Evolutionary conservation across 2,113 vertebrate genomes (phyloP), one percentile per base, ranked within the genome.

Genomic region (Thomomys bottae): DNA sequence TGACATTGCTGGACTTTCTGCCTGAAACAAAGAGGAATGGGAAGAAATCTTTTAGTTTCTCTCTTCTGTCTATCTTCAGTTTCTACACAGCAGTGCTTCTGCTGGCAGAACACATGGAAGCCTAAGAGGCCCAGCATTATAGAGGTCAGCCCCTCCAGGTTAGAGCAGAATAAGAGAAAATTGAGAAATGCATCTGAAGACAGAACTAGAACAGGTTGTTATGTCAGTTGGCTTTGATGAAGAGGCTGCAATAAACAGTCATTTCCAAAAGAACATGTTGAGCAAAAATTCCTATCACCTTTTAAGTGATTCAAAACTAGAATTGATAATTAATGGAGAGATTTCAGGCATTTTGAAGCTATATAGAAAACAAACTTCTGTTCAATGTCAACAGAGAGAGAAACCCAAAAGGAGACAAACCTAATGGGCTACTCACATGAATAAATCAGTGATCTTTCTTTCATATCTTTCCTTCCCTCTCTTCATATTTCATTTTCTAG

Each of bases 261-360:
- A 23, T 84, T 88, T 87, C 49, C 38, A 89, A 78, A 63, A 66
- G 30, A 34, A 32, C 34, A 77, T 63, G 38, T 75, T 79, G 54
- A 73, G 40, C 12, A 59, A 17, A 70, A 59, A 68, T 4, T 63
- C 17, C 28, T 5, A 38, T 73, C 72, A 34, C 68, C 57, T 81
- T 73, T 90, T 42, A 89, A 88, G 76, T 42, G 17, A 85, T 80
- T 82, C 78, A 61, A 92, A 88, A 76, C 20, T 76, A 72, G 79
- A 70, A 91, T 68, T 38, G 4, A 40, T 67, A 64, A 61, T 87
- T 91, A 49, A 57, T 75, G 67, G 59, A 81, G 24, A 64, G 5
- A 77, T 91, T 84, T 63, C 77, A 72, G 59, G 24, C 15, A 76
- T 26, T 79, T 28, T 88, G 28, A 34, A 12, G 5, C 10, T 81